Evolutionary conservation across 2,888 invertebrate genomes (phyloP).

Genomic region (Altica lythri): DNA sequence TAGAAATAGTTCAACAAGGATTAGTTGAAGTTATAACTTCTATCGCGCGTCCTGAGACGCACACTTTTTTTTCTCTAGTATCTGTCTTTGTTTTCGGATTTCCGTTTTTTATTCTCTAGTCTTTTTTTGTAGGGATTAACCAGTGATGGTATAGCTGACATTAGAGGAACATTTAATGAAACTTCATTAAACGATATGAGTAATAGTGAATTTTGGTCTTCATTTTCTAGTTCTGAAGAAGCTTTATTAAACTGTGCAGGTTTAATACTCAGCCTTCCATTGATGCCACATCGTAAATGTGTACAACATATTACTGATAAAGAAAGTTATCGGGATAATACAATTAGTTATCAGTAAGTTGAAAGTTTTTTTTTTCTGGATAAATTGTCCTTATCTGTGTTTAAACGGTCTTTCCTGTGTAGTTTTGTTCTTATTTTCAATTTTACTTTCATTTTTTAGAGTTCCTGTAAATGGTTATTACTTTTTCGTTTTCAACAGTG

Average conservation of each 20-base stretch:
- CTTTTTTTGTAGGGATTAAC: conserved; percentile 58
- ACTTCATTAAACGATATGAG: conserved; percentile 71
- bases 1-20: too few species aligned
- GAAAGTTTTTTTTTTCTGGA: neutral
- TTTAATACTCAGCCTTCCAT: conserved; percentile 71
- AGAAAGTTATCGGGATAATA: conserved; percentile 64
- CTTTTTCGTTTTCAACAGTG: conserved; percentile 82
- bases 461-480: conserved; percentile 79
- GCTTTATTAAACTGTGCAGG: conserved; percentile 75
- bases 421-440: neutral
- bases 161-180: conserved; percentile 67
- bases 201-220: conserved; percentile 80
- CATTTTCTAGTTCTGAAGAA: conserved; percentile 81
- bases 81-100: too few species aligned
- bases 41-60: too few species aligned
- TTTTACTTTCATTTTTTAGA: conserved; percentile 53
- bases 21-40: too few species aligned
- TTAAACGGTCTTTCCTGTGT: neutral
- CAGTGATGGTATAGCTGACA: conserved; percentile 69
- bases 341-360: conserved; percentile 70
- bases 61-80: too few species aligned
- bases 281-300: conserved; percentile 69
- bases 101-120: too few species aligned
- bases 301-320: conserved; percentile 52
- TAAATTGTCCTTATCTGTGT: neutral